Conservation (phyloP, 2,888 invertebrate genomes). For the Ceraclea dissimilis region DNA sequence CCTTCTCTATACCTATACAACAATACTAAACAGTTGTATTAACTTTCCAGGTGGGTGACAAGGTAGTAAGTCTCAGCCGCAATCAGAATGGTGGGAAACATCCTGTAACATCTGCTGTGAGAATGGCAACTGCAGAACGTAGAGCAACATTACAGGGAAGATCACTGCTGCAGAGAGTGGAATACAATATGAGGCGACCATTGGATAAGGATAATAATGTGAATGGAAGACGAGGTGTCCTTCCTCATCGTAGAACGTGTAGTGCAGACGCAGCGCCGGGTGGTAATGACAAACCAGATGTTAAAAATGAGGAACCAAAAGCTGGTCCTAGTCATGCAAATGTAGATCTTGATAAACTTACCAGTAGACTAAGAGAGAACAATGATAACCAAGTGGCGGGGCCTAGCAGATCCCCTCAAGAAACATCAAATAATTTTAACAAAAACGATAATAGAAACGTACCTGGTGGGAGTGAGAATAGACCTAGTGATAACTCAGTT, state of each 20-base stretch:
- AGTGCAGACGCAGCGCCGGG: slow-evolving; percentile 27
- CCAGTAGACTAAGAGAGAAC: slow-evolving; percentile 14
- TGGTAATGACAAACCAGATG: background rate
- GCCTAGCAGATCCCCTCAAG: background rate
- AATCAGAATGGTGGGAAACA: slow-evolving; percentile 49
- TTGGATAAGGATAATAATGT: slow-evolving; percentile 65
- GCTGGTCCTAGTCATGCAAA: slow-evolving; percentile 21
- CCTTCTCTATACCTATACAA: background rate
- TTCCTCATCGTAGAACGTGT: slow-evolving; percentile 32
- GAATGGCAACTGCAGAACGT: slow-evolving; percentile 37
- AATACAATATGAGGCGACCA: slow-evolving; percentile 44
- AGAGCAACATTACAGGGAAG: slow-evolving; percentile 35
- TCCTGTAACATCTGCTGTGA: slow-evolving; percentile 49
- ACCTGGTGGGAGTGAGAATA: slow-evolving; percentile 10
- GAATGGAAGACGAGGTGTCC: slow-evolving; percentile 59
- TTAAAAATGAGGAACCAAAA: slow-evolving; percentile 10
- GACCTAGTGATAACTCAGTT: slow-evolving; percentile 6
- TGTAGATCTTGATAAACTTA: slow-evolving; percentile 8
- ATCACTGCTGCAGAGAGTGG: slow-evolving; percentile 44
- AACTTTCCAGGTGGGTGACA: slow-evolving; percentile 54
- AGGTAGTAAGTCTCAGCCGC: slow-evolving; percentile 66
- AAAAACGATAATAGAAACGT: slow-evolving; percentile 7
- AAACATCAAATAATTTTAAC: slow-evolving; percentile 7
- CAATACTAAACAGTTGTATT: too few relatives aligned
- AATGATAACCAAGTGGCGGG: slow-evolving; percentile 13